A percentile compares a stretch with the other conserved stretches of the same genome.
phyloP scores from a whole-genome alignment of 1,140 invertebrate genomes.

The Pissodes strobi region DNA sequence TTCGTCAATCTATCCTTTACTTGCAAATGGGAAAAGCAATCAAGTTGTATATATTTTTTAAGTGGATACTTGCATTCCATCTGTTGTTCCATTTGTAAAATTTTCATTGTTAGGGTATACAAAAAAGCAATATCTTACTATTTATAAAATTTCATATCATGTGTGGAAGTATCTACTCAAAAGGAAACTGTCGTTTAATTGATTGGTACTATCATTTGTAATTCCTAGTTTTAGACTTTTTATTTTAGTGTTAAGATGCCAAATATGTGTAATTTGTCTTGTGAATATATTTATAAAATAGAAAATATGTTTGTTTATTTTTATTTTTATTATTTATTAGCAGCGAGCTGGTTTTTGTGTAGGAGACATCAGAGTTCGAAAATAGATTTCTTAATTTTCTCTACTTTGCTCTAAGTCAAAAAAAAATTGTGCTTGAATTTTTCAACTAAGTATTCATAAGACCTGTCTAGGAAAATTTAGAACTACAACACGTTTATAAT shows the following conservation, averaged over 20 bases:
- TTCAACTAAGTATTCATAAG: too few species aligned
- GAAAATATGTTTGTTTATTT: constrained; percentile 13
- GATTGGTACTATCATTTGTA: constrained; percentile 42
- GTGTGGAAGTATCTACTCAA: constrained; percentile 43
- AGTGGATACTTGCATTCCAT: constrained; percentile 40
- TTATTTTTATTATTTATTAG: too few species aligned
- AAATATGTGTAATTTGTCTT: constrained; percentile 54
- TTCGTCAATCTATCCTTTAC: too few species aligned
- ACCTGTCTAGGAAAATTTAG: too few species aligned
- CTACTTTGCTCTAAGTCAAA: too few species aligned
- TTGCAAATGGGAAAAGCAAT: constrained; percentile 41
- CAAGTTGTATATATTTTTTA: constrained; percentile 41
- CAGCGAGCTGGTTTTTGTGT: too few species aligned
- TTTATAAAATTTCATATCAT: constrained; percentile 38
- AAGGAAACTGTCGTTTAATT: constrained; percentile 33
- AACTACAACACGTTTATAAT: too few species aligned
- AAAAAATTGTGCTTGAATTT: too few species aligned
- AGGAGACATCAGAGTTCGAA: too few species aligned
- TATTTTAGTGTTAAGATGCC: constrained; percentile 49
- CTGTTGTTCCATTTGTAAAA: constrained; percentile 15
- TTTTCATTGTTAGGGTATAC: constrained; percentile 27
- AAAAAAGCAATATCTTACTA: constrained; percentile 39
- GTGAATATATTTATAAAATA: constrained; percentile 56
- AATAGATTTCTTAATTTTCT: too few species aligned
- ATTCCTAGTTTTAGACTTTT: constrained; percentile 48